Conservation (phyloP, 2,888 invertebrate genomes). For the Danaus chrysippus region DNA sequence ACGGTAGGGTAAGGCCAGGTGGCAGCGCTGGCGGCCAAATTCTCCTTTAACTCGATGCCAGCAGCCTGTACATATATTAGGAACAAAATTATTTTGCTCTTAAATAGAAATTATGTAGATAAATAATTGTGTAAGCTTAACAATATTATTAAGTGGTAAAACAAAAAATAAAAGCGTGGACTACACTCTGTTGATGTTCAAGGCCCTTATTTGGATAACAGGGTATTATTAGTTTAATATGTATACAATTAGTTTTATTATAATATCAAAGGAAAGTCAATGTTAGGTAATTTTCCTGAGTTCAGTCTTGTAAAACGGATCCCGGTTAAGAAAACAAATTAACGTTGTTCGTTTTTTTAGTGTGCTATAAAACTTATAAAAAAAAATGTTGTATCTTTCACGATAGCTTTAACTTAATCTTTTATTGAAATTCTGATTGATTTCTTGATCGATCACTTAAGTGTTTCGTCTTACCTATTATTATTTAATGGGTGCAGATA, state of each 20-base stretch:
- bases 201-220: too few species aligned
- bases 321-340: conserved; percentile 14
- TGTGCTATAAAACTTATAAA: conserved; percentile 24
- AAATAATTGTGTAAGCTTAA: too few species aligned
- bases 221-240: too few species aligned
- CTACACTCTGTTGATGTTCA: too few species aligned
- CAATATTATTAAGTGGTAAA: too few species aligned
- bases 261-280: background rate
- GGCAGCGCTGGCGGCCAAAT: conserved; percentile 88
- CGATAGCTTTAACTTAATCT: conserved; percentile 70
- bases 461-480: conserved; percentile 69
- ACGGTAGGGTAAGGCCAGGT: conserved; percentile 95
- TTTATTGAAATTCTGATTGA: conserved; percentile 69
- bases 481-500: conserved; percentile 75
- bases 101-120: too few species aligned
- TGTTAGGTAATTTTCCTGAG: background rate
- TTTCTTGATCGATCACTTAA: conserved; percentile 72
- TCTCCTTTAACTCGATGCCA: conserved; percentile 93
- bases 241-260: background rate
- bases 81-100: too few species aligned
- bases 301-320: conserved; percentile 8
- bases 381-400: conserved; percentile 42
- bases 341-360: conserved; percentile 11
- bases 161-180: too few species aligned
- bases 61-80: conserved; percentile 81